These are phyloP conservation scores for Calliopsis andreniformis DNA, from an alignment of 1,140 invertebrate genomes.

Conservation along the genomic window DNA sequence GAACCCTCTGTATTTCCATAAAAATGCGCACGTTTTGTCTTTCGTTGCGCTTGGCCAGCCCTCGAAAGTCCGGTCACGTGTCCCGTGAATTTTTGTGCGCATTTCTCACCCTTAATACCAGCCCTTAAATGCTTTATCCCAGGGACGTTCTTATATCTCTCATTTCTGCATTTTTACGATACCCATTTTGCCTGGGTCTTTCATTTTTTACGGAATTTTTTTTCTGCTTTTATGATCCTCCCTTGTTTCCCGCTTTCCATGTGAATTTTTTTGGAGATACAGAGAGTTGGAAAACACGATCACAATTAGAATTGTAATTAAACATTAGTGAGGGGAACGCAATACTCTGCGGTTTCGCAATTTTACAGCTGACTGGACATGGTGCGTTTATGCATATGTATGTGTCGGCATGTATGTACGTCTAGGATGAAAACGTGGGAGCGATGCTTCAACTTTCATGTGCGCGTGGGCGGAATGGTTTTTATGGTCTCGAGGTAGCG, in stretches of 20 bases:
- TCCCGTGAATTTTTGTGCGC: too few species aligned
- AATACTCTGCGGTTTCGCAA: background rate
- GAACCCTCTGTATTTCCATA: background rate
- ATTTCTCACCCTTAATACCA: background rate
- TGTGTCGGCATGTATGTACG: too few species aligned
- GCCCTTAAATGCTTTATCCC: background rate
- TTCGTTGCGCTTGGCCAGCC: background rate
- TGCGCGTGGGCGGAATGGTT: constrained; percentile 18
- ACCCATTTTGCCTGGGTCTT: background rate
- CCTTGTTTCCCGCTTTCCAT: background rate
- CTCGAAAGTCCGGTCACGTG: background rate
- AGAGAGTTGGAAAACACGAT: background rate
- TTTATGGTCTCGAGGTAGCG: constrained; percentile 17
- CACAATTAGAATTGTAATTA: constrained; percentile 17
- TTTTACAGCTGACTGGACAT: constrained; percentile 3
- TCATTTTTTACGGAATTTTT: background rate
- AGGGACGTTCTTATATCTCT: background rate
- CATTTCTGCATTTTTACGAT: background rate
- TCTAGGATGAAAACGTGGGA: too few species aligned
- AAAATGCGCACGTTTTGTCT: background rate
- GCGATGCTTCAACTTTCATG: too few species aligned
- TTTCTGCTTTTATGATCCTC: background rate
- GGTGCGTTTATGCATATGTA: background rate
- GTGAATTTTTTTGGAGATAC: background rate
- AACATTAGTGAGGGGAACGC: background rate